A percentile compares a stretch with the other conserved stretches of the same genome.
These are phyloP conservation scores for Platysternon megacephalum DNA, from an alignment of 2,113 vertebrate species.

Conservation along the genomic window DNA sequence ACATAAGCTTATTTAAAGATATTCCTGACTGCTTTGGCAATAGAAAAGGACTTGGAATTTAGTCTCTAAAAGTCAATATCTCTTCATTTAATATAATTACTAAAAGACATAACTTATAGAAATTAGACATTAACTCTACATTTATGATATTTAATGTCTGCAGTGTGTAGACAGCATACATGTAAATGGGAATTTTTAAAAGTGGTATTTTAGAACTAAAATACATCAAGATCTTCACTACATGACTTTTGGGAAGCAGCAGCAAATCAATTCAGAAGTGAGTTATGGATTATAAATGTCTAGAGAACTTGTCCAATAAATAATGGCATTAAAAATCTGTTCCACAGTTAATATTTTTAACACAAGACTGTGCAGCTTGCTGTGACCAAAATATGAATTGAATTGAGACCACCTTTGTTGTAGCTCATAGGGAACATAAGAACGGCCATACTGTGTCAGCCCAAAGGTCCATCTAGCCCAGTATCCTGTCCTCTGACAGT, in stretches of 20 bases:
- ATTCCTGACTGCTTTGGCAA: constrained; percentile 68
- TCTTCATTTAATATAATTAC: constrained; percentile 64
- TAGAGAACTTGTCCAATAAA: constrained; percentile 70
- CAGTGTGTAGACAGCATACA: constrained; percentile 60
- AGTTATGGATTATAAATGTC: constrained; percentile 70
- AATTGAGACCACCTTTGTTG: neutral
- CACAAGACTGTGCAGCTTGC: neutral
- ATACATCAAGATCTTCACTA: constrained; percentile 57
- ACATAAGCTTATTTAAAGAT: constrained; percentile 66
- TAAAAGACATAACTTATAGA: constrained; percentile 69
- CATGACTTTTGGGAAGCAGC: constrained; percentile 68
- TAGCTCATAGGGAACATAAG: neutral
- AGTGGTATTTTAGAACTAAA: constrained; percentile 69
- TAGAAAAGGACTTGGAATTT: constrained; percentile 60
- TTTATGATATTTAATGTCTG: constrained; percentile 76
- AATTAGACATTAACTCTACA: constrained; percentile 73
- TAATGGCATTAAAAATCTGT: constrained; percentile 56
- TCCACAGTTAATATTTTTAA: constrained; percentile 63
- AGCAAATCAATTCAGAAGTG: constrained; percentile 62
- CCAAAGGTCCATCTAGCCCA: too few species aligned
- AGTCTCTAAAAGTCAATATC: constrained; percentile 72
- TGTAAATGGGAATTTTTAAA: constrained; percentile 77
- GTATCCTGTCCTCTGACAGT: too few species aligned
- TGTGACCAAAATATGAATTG: constrained; percentile 55
- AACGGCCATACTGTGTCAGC: too few species aligned